phyloP scores from a whole-genome alignment of 2,888 invertebrate genomes.

The Cheilosia urbana region DNA sequence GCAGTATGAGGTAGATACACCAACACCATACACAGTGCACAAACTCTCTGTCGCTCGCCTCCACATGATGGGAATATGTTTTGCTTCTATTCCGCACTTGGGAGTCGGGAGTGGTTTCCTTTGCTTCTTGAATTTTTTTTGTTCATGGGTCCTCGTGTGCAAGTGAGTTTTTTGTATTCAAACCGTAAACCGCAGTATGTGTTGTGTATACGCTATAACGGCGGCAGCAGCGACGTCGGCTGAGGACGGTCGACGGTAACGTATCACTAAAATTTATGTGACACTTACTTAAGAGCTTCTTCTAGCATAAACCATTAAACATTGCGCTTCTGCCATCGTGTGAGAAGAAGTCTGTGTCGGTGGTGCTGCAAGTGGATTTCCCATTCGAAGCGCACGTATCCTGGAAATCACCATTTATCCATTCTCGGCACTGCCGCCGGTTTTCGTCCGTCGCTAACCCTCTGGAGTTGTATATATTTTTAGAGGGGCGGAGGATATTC shows the following conservation, averaged over 20 bases:
- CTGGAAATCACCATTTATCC: conserved; percentile 75
- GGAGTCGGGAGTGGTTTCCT: conserved; percentile 57
- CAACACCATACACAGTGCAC: neutral
- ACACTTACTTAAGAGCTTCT: conserved; percentile 78
- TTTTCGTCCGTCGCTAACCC: conserved; percentile 59
- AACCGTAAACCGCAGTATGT: conserved; percentile 75
- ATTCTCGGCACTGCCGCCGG: conserved; percentile 61
- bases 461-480: conserved; percentile 9
- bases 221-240: too few species aligned
- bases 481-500: neutral
- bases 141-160: conserved; percentile 31
- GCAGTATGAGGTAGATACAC: conserved; percentile 22
- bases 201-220: conserved; percentile 68
- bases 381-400: conserved; percentile 74
- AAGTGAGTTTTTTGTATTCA: conserved; percentile 76
- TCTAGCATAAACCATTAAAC: conserved; percentile 78
- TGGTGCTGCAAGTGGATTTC: conserved; percentile 72
- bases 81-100: conserved; percentile 12
- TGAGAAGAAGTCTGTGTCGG: conserved; percentile 10
- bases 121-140: conserved; percentile 21
- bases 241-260: conserved; percentile 64
- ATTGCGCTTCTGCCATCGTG: conserved; percentile 72
- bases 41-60: conserved; percentile 51
- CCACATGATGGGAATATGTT: conserved; percentile 60
- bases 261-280: conserved; percentile 78